phyloP scores from a whole-genome alignment of 2,888 invertebrate species.

The Ennomos fuscantarius region DNA sequence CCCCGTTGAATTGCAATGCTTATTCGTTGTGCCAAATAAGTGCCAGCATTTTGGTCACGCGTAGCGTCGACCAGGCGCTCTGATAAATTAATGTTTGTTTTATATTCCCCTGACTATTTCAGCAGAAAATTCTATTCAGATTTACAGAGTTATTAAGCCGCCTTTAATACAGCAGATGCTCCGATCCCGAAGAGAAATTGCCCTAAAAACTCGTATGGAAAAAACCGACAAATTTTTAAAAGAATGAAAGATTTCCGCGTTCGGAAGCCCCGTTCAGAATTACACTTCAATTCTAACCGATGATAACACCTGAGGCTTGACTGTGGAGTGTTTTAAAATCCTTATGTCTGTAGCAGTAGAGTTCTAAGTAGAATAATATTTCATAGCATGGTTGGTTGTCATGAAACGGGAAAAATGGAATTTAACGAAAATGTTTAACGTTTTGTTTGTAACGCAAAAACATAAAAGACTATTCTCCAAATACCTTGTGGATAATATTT shows the following conservation, averaged over 20 bases:
- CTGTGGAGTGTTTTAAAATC: conserved; percentile 33
- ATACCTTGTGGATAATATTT: too few species aligned
- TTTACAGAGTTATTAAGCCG: conserved; percentile 9
- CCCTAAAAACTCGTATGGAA: conserved; percentile 35
- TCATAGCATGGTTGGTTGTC: conserved; percentile 61
- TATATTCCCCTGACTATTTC: background rate
- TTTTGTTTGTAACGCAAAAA: conserved; percentile 7
- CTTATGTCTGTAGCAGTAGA: conserved; percentile 33
- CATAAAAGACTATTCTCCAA: background rate
- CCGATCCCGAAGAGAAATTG: conserved; percentile 28
- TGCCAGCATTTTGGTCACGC: too few species aligned
- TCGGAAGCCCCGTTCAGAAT: conserved; percentile 56
- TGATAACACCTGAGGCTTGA: conserved; percentile 64
- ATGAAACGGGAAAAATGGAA: conserved; percentile 60
- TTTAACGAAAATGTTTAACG: conserved; percentile 38
- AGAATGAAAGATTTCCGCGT: conserved; percentile 53
- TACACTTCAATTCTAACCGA: conserved; percentile 68
- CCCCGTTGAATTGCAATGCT: too few species aligned
- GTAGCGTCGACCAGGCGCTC: too few species aligned
- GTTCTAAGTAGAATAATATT: conserved; percentile 42
- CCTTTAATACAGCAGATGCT: conserved; percentile 26
- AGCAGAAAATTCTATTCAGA: conserved; percentile 2
- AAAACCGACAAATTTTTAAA: conserved; percentile 45
- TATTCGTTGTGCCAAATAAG: too few species aligned
- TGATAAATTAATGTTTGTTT: background rate